Evolutionary conservation across 2,113 vertebrate genomes (phyloP), one percentile per base, ranked within the genome.

Genomic region (Phalacrocorax aristotelis): DNA sequence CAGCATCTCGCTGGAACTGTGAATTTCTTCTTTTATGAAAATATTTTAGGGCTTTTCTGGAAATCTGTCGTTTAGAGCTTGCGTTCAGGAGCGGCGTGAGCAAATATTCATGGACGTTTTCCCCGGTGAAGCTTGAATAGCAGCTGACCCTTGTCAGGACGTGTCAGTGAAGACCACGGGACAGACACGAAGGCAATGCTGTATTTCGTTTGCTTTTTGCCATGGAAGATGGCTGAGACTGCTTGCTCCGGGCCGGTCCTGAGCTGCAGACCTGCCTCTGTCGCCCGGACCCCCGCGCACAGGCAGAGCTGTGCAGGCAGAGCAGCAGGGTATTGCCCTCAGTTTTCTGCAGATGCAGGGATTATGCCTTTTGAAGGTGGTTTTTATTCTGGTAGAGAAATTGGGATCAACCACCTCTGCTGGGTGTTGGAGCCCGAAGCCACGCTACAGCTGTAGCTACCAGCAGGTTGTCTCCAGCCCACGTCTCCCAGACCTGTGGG

Each of bases 241-340:
- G 26, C 30, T 25, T 18, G 60, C 25, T 26, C 36, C 4, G 46
- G 11, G n/a, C n/a, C 5, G 58, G 26, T 25, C 15, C 55, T 5
- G 34, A 75, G 40, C 58, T 40, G 30, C 20, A 30, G 44, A 51
- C 16, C n/a, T 9, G 25, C 60, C n/a, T 8, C 29, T 17, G 22
- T 2, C 34, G 4, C 29, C 40, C 1, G 30, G 19, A 7, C 23
- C 27, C 38, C 9, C 14, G 4, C 0, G 22, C 18, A 23, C 25
- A 22, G 78, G 58, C 22, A 18, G 66, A n/a, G 68, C 48, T 8
- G 25, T 3, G 68, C 48, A 7, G 70, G 30, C 38, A 15, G 40
- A 44, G 38, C 23, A 14, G 42, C 16, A 16, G 42, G 25, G 42
- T 9, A 6, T 17, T 22, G 26, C 57, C 57, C 75, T 13, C 38